These are phyloP conservation scores for Mythimna ferrago DNA, from an alignment of 2,888 invertebrate genomes.

Conservation along the genomic window DNA sequence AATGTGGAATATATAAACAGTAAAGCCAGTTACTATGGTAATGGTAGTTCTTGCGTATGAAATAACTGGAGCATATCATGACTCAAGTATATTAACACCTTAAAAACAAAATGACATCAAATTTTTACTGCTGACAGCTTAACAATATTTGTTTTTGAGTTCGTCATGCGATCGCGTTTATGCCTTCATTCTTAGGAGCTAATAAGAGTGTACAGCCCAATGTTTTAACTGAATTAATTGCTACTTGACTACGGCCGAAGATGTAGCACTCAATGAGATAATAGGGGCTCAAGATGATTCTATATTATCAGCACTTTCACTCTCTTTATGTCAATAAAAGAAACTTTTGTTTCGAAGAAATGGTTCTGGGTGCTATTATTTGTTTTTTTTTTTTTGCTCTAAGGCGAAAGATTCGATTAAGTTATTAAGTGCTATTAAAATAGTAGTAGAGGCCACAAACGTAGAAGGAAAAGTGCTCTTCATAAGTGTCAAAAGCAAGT, in stretches of 20 bases:
- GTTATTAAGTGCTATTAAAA: conserved; percentile 62
- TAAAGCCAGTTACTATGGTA: no score
- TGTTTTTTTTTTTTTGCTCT: conserved; percentile 42
- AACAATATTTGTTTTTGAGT: conserved; percentile 74
- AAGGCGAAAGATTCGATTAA: conserved; percentile 54
- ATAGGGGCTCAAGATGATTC: conserved; percentile 72
- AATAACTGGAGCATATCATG: conserved; percentile 33
- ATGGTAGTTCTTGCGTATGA: neutral
- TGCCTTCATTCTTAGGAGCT: conserved; percentile 60
- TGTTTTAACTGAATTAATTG: conserved; percentile 74
- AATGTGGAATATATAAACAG: neutral
- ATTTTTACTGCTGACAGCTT: conserved; percentile 58
- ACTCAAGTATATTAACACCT: conserved; percentile 29
- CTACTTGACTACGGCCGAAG: conserved; percentile 64
- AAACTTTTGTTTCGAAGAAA: conserved; percentile 66
- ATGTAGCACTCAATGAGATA: conserved; percentile 74
- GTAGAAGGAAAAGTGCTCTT: conserved; percentile 27
- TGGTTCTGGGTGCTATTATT: conserved; percentile 49
- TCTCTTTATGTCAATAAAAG: conserved; percentile 70
- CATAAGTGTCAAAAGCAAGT: conserved; percentile 3
- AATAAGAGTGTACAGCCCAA: conserved; percentile 67
- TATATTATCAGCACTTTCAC: conserved; percentile 77
- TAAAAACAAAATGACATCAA: conserved; percentile 30
- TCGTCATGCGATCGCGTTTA: conserved; percentile 68
- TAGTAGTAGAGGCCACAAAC: conserved; percentile 23